Evolutionary conservation across 2,888 invertebrate species (phyloP), one percentile per base, ranked within the genome.

Genomic region (Apocheima hispidaria): DNA sequence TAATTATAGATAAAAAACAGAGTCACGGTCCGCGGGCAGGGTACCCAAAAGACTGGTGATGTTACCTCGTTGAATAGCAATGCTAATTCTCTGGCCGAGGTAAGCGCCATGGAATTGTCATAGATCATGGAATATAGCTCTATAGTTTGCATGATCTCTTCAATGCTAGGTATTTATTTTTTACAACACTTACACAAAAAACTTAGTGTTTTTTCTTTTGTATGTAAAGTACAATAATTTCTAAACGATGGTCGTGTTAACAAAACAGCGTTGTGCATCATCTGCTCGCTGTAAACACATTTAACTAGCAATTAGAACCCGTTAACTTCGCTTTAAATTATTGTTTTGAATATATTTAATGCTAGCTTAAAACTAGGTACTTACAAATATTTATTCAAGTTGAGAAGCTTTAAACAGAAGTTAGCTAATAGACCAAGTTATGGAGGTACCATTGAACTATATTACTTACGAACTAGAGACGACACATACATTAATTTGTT

Each of bases 261-360:
- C 52, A 18, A 26, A 48, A 33, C 51, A 51, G 4, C 18, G 59
- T 48, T 53, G 18, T 48, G 53, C 59, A 35, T 59, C 59, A 59
- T 53, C 58, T 52, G 20, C 2, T 26, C n/a, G 26, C 20, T 40
- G 36, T 33, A 46, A 33, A 46, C 46, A 20, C 6, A 33, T 44
- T 46, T 53, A 53, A 52, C 40, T 14, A 14, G 7, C 16, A 16
- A 59, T 59, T 53, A 53, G 26, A 52, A 18, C 33, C 59, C 59
- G 59, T 59, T 52, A 51, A 9, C 30, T 6, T 20, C 20, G 18
- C 18, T 46, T 33, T 7, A 26, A 26, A 4, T 9, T 28, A 33
- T 50, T 33, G 43, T 50, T 50, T 21, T 50, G 35, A 57, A 50
- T 35, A 35, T 43, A 14, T 40, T 57, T 49, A 23, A 43, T 40